A percentile compares a stretch with the other conserved stretches of the same genome.
These are phyloP conservation scores for Nymphicus hollandicus DNA, from an alignment of 2,113 vertebrate genomes.

Conservation along the genomic window DNA sequence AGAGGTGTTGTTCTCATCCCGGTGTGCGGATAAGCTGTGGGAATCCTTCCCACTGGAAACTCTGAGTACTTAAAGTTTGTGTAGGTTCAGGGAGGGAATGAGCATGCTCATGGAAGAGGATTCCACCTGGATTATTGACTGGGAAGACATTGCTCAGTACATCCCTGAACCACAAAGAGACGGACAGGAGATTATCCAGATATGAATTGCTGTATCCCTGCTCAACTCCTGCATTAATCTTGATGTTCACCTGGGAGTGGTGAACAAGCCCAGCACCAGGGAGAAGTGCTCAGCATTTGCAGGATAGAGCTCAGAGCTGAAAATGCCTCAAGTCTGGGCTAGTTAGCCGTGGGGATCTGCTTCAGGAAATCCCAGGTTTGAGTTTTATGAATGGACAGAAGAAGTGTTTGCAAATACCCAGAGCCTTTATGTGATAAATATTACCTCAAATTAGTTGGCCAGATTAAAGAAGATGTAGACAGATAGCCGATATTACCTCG, in stretches of 20 bases:
- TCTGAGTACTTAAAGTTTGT: neutral
- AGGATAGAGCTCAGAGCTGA: neutral
- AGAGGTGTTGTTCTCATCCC: neutral
- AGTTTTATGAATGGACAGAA: neutral
- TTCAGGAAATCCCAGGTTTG: neutral
- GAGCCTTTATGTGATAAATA: slow-evolving; percentile 50
- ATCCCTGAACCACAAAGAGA: neutral
- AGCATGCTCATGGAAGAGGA: neutral
- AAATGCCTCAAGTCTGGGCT: neutral
- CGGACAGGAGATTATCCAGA: neutral
- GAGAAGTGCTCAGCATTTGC: neutral
- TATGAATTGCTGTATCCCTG: neutral
- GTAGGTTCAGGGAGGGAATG: neutral
- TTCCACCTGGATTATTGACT: neutral
- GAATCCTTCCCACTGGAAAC: neutral
- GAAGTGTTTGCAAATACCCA: slow-evolving; percentile 6
- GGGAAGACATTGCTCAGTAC: neutral
- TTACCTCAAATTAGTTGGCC: slow-evolving; percentile 45
- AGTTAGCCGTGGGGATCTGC: neutral
- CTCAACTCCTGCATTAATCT: neutral
- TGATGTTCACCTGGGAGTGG: neutral
- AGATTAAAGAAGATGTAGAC: slow-evolving; percentile 54
- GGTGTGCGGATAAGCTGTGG: neutral
- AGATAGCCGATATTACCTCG: slow-evolving; percentile 45
- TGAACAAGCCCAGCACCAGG: neutral